Percentiles rank a stretch among this genome's conserved stretches.
Conservation (phyloP, 2,113 vertebrate species). For the Platysteira castanea region DNA sequence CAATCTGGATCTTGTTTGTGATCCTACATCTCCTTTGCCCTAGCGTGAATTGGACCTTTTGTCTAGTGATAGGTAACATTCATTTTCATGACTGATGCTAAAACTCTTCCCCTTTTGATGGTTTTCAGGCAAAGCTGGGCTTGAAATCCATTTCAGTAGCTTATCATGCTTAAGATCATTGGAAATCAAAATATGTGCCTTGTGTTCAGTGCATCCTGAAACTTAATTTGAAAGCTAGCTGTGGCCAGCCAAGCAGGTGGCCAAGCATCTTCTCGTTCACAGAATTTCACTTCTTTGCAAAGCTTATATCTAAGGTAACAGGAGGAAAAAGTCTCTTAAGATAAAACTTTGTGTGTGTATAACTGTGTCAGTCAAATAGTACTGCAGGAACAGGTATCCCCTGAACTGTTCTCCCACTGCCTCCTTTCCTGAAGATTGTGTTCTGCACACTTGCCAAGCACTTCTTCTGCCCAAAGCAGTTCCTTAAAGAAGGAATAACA, state of each 20-base stretch:
- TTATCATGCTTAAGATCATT: neutral
- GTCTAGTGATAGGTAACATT: neutral
- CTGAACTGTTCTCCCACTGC: neutral
- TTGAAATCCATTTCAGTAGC: neutral
- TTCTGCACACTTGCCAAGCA: neutral
- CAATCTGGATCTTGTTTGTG: neutral
- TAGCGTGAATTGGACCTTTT: too few relatives aligned
- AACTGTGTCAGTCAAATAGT: neutral
- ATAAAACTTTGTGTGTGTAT: neutral
- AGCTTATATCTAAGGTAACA: neutral
- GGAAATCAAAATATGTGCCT: neutral
- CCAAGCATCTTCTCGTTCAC: neutral
- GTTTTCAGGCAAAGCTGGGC: neutral
- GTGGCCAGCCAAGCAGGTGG: neutral
- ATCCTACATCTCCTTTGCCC: neutral
- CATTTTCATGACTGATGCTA: neutral
- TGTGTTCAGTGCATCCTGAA: neutral
- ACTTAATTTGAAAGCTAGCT: neutral
- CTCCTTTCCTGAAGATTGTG: neutral
- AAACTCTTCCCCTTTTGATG: neutral
- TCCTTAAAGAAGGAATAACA: neutral
- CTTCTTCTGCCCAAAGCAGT: neutral
- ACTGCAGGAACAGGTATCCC: neutral
- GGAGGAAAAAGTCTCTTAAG: neutral
- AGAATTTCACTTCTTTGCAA: neutral